These are phyloP conservation scores for Ataeniobius toweri DNA, from an alignment of 2,797 vertebrate genomes.

Conservation along the genomic window DNA sequence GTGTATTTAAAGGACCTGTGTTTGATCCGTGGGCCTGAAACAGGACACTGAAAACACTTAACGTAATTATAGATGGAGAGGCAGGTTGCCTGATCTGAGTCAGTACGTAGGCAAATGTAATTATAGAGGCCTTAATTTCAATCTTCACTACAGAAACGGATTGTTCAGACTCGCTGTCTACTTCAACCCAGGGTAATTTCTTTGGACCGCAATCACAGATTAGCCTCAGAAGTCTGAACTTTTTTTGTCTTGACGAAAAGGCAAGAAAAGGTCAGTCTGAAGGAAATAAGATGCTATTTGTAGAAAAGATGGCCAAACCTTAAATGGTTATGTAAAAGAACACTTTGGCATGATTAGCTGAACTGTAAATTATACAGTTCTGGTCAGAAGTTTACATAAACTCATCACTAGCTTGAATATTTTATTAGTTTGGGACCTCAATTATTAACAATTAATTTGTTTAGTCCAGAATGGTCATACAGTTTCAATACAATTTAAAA, in stretches of 20 bases:
- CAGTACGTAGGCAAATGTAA: slow-evolving; percentile 45
- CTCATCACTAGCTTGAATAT: not conserved
- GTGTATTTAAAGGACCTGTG: slow-evolving; percentile 3
- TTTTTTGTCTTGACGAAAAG: not conserved
- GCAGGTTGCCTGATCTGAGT: slow-evolving; percentile 35
- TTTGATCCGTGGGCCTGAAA: slow-evolving; percentile 18
- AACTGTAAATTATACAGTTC: not conserved
- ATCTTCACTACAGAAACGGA: slow-evolving; percentile 32
- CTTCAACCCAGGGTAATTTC: slow-evolving; percentile 9
- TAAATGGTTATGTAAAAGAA: not conserved
- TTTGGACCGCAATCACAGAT: not conserved
- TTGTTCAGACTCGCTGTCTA: slow-evolving; percentile 25
- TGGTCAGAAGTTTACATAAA: not conserved
- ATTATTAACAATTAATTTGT: not conserved
- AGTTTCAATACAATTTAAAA: not conserved
- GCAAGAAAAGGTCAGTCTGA: not conserved
- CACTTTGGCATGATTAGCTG: not conserved
- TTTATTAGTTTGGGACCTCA: not conserved
- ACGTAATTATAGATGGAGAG: slow-evolving; percentile 40
- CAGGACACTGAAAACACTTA: slow-evolving; percentile 9
- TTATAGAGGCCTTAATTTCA: slow-evolving; percentile 50
- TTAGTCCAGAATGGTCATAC: not conserved
- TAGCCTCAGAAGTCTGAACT: not conserved
- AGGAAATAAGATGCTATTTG: slow-evolving; percentile 2
- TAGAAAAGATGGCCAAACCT: not conserved